Evolutionary conservation across 1,140 invertebrate species (phyloP).

Genomic region (Drosophila seguyi): DNA sequence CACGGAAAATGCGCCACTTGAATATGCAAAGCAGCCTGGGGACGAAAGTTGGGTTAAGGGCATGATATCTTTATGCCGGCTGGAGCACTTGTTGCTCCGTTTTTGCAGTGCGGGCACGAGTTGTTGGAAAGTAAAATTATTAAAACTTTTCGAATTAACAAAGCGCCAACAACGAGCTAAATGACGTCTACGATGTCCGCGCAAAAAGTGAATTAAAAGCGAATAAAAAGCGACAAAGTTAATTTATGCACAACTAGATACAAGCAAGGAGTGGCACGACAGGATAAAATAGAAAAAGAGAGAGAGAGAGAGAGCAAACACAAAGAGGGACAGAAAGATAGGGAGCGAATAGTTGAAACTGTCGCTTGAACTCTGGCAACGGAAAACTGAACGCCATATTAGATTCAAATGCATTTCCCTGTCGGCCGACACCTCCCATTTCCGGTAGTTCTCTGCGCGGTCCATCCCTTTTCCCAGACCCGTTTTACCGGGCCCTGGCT

Average conservation of each 20-base stretch:
- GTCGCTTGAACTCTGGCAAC: constrained; percentile 51
- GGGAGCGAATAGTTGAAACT: constrained; percentile 49
- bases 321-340: background rate
- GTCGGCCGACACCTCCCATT: constrained; percentile 65
- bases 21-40: constrained; percentile 46
- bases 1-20: constrained; percentile 30
- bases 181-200: constrained; percentile 57
- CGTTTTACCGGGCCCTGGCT: constrained; percentile 11
- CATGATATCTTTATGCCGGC: constrained; percentile 16
- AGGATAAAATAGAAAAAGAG: background rate
- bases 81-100: constrained; percentile 59
- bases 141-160: constrained; percentile 77
- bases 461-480: background rate
- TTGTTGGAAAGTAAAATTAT: constrained; percentile 74
- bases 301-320: background rate
- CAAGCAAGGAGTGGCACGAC: constrained; percentile 8
- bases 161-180: constrained; percentile 60
- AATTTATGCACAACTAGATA: constrained; percentile 67
- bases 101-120: constrained; percentile 40
- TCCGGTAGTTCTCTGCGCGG: constrained; percentile 37
- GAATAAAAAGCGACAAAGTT: constrained; percentile 70
- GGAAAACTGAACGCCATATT: constrained; percentile 75
- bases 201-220: constrained; percentile 67
- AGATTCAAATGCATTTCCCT: constrained; percentile 77
- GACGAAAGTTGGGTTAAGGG: background rate